phyloP scores from a whole-genome alignment of 2,797 vertebrate genomes.

The Rhynchotus rufescens region DNA sequence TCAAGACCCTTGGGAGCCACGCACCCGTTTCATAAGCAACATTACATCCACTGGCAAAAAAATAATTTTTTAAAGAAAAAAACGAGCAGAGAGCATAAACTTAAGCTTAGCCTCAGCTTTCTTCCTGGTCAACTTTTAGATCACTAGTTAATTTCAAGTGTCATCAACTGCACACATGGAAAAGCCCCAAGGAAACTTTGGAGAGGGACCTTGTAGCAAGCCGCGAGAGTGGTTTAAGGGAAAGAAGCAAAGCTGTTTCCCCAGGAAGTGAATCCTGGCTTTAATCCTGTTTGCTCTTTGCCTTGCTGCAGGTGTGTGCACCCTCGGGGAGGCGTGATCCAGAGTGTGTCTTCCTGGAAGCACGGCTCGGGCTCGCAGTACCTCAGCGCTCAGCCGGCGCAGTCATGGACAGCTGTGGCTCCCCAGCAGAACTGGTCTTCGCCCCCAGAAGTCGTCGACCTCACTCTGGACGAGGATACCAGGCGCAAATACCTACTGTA shows the following conservation, averaged over 20 bases:
- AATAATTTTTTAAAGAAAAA: not conserved
- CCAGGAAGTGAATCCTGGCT: not conserved
- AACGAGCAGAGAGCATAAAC: not conserved
- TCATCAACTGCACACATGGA: accelerated
- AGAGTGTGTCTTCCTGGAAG: constrained; percentile 95
- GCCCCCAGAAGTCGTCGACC: constrained; percentile 95
- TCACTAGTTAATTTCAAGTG: not conserved
- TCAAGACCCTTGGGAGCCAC: not conserved
- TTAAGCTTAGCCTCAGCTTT: not conserved
- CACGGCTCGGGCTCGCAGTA: constrained; percentile 84
- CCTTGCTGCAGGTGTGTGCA: constrained; percentile 83
- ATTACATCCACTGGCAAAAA: not conserved
- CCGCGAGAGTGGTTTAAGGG: accelerated
- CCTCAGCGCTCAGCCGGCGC: constrained; percentile 83
- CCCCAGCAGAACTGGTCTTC: constrained; percentile 93
- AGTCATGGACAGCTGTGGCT: constrained; percentile 91
- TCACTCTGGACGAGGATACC: constrained; percentile 95
- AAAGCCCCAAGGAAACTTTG: not conserved
- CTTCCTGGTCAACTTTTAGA: not conserved
- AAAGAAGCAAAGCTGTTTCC: too few relatives aligned
- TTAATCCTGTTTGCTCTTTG: not conserved
- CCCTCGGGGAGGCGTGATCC: constrained; percentile 95
- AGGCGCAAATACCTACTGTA: constrained; percentile 96
- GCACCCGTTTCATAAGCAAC: not conserved
- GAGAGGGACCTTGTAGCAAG: not conserved